phyloP scores from a whole-genome alignment of 1,140 invertebrate genomes.

The Nylanderia fulva region DNA sequence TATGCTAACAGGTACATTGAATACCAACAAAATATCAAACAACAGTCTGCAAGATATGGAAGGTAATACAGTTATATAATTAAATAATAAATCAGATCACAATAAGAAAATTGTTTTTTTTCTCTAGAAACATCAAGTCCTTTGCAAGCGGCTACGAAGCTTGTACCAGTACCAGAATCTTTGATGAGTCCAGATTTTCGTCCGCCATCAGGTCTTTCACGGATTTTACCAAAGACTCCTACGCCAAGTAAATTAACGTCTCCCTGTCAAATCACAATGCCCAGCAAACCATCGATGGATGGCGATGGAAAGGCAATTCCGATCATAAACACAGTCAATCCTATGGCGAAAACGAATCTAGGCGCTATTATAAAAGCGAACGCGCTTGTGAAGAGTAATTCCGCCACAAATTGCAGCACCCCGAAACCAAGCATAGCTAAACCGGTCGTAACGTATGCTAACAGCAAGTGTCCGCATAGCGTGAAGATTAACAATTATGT shows the following conservation, averaged over 20 bases:
- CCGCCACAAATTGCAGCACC: conserved; percentile 76
- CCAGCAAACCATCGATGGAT: conserved; percentile 75
- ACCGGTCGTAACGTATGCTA: conserved; percentile 75
- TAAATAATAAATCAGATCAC: conserved; percentile 19
- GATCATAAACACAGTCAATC: conserved; percentile 79
- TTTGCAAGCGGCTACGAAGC: conserved; percentile 92
- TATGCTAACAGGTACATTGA: conserved; percentile 79
- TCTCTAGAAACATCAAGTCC: conserved; percentile 86
- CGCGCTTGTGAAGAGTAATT: conserved; percentile 79
- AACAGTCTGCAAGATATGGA: conserved; percentile 76
- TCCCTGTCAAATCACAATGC: conserved; percentile 80
- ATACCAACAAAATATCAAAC: conserved; percentile 72
- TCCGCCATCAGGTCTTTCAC: conserved; percentile 84
- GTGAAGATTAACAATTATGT: conserved; percentile 84
- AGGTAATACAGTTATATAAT: conserved; percentile 68
- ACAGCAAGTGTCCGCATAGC: conserved; percentile 80
- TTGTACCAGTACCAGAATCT: conserved; percentile 94
- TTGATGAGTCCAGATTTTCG: conserved; percentile 94
- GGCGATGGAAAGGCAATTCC: conserved; percentile 78
- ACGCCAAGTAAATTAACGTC: conserved; percentile 80
- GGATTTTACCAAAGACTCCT: conserved; percentile 80
- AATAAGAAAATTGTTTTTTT: conserved; percentile 37
- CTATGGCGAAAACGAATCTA: conserved; percentile 78
- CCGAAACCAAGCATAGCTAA: conserved; percentile 80
- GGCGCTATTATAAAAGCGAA: conserved; percentile 76